Base-by-base conservation (phyloP, 1,140 invertebrate genomes). In the Phenacoccus solenopsis region DNA sequence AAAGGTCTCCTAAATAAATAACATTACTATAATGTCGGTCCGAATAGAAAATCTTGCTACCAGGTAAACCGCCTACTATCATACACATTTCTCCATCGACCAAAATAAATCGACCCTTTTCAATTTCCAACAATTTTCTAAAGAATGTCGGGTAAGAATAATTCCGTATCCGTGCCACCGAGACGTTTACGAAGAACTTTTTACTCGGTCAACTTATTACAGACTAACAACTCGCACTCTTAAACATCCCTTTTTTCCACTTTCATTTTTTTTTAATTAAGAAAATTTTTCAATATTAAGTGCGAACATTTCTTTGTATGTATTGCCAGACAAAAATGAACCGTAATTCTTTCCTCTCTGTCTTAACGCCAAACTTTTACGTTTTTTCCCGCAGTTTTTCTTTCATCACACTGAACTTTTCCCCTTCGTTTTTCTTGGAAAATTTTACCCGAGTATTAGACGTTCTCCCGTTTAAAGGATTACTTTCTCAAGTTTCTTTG, bases 261-360 rank as follows among this genome's bases (percentile, higher is more conserved):
- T 49, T n/a, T 49, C 16, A n/a, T 49, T 9, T 49, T 49, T 49
- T 49, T 49, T 49, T 49, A 49, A 49, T 49, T 49, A 49, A 49
- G 38, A 49, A 49, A n/a, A 49, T 49, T 49, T n/a, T 49, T 49
- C 38, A n/a, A 49, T 49, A 49, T 49, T 49, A 49, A 49, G 38
- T 49, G 38, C 20, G 38, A 49, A 49, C 5, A 49, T 49, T 49
- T 49, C 38, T 49, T 49, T 49, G 38, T 49, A 49, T 49, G 38
- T n/a, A n/a, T 49, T 16, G 12, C 20, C 12, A 16, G 38, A 49
- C 38, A 10, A n/a, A 49, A 49, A 49, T 49, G 38, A 49, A 49
- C 38, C 20, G n/a, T 49, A 49, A 49, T 49, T 49, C 38, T 49
- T 16, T 49, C 20, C 16, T 49, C 20, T 49, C 16, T n/a, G 13